Conservation (phyloP, 35 echinoderm and acorn worm species). For the Nesometra sesokonis region DNA sequence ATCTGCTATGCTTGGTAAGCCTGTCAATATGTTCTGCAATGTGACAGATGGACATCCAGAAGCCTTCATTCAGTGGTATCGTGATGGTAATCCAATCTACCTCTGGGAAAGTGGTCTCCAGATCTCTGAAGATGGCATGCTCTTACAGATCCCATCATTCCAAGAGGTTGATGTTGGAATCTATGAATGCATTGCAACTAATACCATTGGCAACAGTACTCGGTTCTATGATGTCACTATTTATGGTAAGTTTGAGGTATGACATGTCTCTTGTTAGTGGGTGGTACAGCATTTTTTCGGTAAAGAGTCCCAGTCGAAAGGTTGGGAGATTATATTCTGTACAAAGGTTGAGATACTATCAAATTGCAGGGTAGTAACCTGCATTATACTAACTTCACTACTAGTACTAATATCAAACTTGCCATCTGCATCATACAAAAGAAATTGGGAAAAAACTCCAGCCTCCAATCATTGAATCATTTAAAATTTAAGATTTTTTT, state of each 20-base stretch:
- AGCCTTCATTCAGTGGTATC: conserved; percentile 49
- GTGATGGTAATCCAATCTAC: conserved; percentile 24
- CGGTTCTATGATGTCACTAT: conserved; percentile 59
- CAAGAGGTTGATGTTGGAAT: conserved; percentile 41
- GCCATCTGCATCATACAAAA: too few relatives aligned
- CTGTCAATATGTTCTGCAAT: conserved; percentile 50
- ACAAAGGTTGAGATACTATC: background rate
- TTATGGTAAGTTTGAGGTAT: conserved; percentile 36
- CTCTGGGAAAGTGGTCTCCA: conserved; percentile 33
- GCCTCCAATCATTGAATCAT: too few relatives aligned
- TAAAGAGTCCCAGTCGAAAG: too few relatives aligned
- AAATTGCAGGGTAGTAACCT: too few relatives aligned
- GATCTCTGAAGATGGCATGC: conserved; percentile 23
- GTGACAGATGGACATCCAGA: conserved; percentile 72
- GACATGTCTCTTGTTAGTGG: background rate
- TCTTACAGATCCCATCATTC: conserved; percentile 44
- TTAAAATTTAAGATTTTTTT: too few relatives aligned
- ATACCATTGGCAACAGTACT: conserved; percentile 19
- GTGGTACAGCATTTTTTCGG: background rate
- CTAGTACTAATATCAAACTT: too few relatives aligned
- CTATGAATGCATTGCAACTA: conserved; percentile 74
- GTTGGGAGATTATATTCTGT: background rate
- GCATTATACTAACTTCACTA: too few relatives aligned
- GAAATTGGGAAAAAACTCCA: too few relatives aligned
- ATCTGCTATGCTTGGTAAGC: conserved; percentile 20